phyloP scores from a whole-genome alignment of 2,888 invertebrate genomes.

The Anodontia alba region DNA sequence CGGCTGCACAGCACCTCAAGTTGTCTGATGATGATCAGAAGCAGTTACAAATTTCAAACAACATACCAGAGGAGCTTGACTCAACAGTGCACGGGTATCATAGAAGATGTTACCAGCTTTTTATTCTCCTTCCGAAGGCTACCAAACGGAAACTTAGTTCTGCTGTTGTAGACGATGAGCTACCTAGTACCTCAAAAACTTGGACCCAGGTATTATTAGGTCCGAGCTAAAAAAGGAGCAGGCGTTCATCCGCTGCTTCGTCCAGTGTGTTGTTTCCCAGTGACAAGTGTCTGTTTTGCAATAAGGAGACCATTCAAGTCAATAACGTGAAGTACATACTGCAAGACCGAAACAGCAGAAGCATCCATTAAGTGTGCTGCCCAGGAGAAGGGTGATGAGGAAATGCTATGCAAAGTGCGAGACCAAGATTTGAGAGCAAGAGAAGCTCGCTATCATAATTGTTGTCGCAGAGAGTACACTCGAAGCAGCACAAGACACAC shows the following conservation, averaged over 20 bases:
- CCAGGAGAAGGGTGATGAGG: conserved; percentile 10
- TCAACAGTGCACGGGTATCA: background rate
- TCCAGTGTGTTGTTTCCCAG: conserved; percentile 25
- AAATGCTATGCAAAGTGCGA: conserved; percentile 24
- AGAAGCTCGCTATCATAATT: conserved; percentile 40
- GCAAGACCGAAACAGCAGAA: conserved; percentile 39
- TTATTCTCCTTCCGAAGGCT: background rate
- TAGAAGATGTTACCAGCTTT: conserved; percentile 24
- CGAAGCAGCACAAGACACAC: conserved; percentile 20
- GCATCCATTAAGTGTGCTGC: conserved; percentile 32
- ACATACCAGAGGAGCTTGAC: background rate
- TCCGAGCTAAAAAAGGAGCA: no score
- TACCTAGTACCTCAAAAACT: conserved; percentile 22
- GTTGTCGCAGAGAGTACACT: conserved; percentile 31
- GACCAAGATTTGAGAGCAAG: conserved; percentile 32
- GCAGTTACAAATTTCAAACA: no score
- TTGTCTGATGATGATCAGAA: no score
- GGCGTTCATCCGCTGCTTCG: background rate
- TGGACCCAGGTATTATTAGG: no score
- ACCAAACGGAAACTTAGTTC: background rate
- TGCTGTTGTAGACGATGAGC: background rate
- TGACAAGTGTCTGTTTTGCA: conserved; percentile 42
- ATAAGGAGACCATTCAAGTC: conserved; percentile 25
- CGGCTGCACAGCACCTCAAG: no score
- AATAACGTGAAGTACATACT: conserved; percentile 31